Percentiles rank a stretch among this genome's conserved stretches.
These are phyloP conservation scores for Folsomia manolachei DNA, from an alignment of 2,888 invertebrate genomes.

Conservation along the genomic window DNA sequence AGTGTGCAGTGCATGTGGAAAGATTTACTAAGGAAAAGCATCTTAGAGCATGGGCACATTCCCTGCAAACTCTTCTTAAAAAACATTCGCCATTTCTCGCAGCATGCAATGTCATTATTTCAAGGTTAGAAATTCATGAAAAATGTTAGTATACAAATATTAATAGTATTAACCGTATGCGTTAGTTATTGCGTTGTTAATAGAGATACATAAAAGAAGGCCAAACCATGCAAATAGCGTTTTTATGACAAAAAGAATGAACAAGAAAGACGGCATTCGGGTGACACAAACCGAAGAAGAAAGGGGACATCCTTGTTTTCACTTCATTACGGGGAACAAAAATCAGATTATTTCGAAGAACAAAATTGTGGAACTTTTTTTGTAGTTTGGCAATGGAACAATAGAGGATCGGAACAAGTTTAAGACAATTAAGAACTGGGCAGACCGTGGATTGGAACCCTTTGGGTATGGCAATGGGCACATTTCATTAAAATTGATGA, in stretches of 20 bases:
- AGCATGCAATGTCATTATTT: not conserved
- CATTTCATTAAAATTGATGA: slow-evolving; percentile 30
- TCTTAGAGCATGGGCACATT: not conserved
- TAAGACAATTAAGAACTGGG: not conserved
- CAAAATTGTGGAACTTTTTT: not conserved
- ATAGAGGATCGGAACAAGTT: not conserved
- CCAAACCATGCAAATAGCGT: slow-evolving; percentile 1
- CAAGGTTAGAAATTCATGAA: not conserved
- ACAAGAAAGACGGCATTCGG: slow-evolving; percentile 21
- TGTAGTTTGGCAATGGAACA: not conserved
- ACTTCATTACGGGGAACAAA: not conserved
- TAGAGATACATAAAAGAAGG: not conserved
- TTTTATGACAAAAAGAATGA: not conserved
- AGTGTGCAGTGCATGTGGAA: not conserved
- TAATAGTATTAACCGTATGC: not conserved
- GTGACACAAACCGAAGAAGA: not conserved
- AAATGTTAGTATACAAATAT: not conserved
- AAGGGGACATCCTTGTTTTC: not conserved
- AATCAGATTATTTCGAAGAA: not conserved
- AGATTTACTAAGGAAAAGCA: slow-evolving; percentile 4
- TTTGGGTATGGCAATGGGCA: slow-evolving; percentile 39
- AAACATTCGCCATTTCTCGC: not conserved
- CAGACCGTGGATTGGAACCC: not conserved
- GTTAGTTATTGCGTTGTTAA: not conserved
- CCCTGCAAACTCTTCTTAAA: not conserved